Evolutionary conservation across 2,888 invertebrate genomes (phyloP), one percentile per base, ranked within the genome.

Genomic region (Pilophorus perplexus): DNA sequence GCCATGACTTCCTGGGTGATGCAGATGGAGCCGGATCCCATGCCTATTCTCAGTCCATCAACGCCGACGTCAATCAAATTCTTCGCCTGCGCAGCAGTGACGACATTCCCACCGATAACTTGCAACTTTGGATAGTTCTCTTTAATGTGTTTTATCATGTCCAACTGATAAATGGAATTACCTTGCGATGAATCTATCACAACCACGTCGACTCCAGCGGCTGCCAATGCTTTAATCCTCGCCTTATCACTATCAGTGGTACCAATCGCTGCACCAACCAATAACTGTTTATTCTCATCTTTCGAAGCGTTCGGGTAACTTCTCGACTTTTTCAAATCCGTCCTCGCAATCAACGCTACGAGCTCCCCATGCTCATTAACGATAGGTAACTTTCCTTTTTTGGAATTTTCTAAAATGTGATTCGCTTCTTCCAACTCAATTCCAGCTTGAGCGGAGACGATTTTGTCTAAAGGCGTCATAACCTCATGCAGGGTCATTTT

Each of bases 1-100:
- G 98, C 99, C 97, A 98, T 98, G 0, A 99, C 97, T 82, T 91
- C 91, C 79, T 99, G 99, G 1, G 99, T 99, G 71, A 99, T 99
- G 76, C 99, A 99, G 74, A 99, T 99, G 8, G 97, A 98, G 1
- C 99, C 99, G 76, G 92, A 93, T 12, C 99, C 99, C 99, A 99
- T 99, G 14, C 99, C 99, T 6, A 99, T 94, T 71, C 98, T 84
- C 42, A 99, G 79, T 1, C 89, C 97, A 82, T 99, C 99, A 1
- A 91, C 97, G 22, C 99, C 99, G 40, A 96, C 97, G 73, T 95
- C 93, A 73, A 99, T 99, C 33, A 99, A 83, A 79, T 92, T 94
- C 78, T 93, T 94, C 0, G 99, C 99, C 78, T 99, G 99, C 73
- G 87, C 87, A 68, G 90, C 87, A 18, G 99, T 99, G 0, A 99